Base-by-base conservation (phyloP, 2,797 vertebrate species). In the Crossoptilon crossoptilon region DNA sequence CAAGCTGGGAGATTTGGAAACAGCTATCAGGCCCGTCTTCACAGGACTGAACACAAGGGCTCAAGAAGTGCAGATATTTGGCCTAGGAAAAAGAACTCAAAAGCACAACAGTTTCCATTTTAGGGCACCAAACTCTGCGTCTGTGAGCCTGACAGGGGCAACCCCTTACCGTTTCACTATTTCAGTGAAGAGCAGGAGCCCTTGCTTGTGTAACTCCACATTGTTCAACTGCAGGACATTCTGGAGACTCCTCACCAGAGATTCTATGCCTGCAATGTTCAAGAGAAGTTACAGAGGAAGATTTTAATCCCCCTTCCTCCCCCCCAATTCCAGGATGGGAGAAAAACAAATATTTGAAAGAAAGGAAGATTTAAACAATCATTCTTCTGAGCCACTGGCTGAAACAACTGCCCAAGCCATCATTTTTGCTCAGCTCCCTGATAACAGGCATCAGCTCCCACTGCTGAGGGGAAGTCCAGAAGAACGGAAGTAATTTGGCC, bases 241-340 rank as follows among this genome's bases (percentile, higher is more conserved):
- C 64, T 97, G 98, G 55, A 99, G 97, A 97, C 99, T 99, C 89
- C 98, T 98, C 95, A 99, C 95, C 91, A 99, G 93, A 37, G 98
- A 98, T 95, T 99, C 99, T 26, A 99, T 98, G 70, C 99, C 99
- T 99, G 44, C n/a, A 88, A 67, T 4, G 18, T 95, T 86, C 41
- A 95, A 89, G 46, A 95, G 70, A 92, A 88, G 66, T 59, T 68
- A 91, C 15, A 81, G 51, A 78, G 31, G 35, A 21, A 8, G 12
- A 10, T 91, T 91, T 87, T 82, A 82, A 90, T 4, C 22, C 7
- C 8, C 24, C 49, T 9, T 9, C 26, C 6, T 9, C 15, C 15
- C 11, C 4, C 51, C 8, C 53, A 66, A 87, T 64, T 67, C 37
- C 48, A 74, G 33, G 31, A 63, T 8, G 21, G 43, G 74, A 81